Evolutionary conservation across 2,888 invertebrate species (phyloP).

Genomic region (Pyrocoelia pectoralis): DNA sequence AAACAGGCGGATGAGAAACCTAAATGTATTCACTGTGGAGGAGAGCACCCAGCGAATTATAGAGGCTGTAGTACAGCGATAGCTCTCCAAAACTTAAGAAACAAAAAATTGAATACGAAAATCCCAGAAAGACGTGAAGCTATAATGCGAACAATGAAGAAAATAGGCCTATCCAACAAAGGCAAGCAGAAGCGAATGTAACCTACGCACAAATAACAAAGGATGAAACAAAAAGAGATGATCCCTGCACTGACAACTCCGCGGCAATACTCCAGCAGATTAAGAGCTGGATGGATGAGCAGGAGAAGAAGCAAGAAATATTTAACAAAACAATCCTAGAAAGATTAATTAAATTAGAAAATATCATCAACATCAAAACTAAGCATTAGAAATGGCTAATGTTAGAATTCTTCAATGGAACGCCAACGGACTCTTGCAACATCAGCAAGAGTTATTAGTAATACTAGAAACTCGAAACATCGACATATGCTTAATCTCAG

Average conservation of each 20-base stretch:
- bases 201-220: conserved; percentile 6
- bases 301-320: no score
- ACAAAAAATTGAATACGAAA: conserved; percentile 12
- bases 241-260: conserved; percentile 3
- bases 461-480: conserved; percentile 16
- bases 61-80: conserved; percentile 20
- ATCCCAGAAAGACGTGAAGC: conserved; percentile 9
- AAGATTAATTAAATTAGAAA: no score
- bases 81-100: conserved; percentile 16
- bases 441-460: conserved; percentile 11
- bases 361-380: conserved; percentile 14
- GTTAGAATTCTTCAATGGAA: conserved; percentile 15
- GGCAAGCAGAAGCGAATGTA: conserved; percentile 9
- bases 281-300: conserved; percentile 6
- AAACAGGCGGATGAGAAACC: conserved; percentile 13
- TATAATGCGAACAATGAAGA: conserved; percentile 7
- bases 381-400: conserved; percentile 11
- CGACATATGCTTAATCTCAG: no score
- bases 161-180: conserved; percentile 11
- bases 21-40: conserved; percentile 11
- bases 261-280: conserved; percentile 3
- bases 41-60: conserved; percentile 16
- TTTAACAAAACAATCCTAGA: no score
- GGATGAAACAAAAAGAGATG: conserved; percentile 14
- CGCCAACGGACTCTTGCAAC: conserved; percentile 4